A percentile compares a stretch with the other conserved stretches of the same genome.
phyloP scores from a whole-genome alignment of 2,113 vertebrate species.

The Athene cunicularia region DNA sequence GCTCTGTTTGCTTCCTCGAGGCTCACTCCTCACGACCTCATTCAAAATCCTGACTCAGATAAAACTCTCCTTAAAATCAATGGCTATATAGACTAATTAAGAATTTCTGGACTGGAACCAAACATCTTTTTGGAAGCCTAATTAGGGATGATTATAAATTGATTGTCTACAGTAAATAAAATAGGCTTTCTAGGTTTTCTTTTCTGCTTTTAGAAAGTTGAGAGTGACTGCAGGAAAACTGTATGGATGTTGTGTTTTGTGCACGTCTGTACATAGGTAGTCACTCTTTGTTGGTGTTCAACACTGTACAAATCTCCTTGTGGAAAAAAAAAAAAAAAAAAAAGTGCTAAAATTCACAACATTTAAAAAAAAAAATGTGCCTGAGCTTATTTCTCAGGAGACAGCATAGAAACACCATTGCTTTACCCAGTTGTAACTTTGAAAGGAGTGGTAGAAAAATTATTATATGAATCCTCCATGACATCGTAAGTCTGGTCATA shows the following conservation, averaged over 20 bases:
- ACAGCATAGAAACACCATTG: neutral
- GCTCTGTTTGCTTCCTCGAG: neutral
- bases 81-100: neutral
- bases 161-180: neutral
- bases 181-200: neutral
- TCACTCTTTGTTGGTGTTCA: neutral
- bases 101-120: constrained; percentile 8
- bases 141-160: neutral
- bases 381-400: neutral
- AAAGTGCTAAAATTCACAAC: neutral
- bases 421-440: neutral
- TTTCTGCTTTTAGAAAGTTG: neutral
- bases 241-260: neutral
- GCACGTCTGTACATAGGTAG: neutral
- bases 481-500: neutral
- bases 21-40: neutral
- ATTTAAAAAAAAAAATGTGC: neutral
- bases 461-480: neutral
- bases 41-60: neutral
- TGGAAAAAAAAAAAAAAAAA: neutral
- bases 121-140: neutral
- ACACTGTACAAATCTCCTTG: neutral
- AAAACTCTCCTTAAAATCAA: neutral
- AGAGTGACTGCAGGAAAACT: neutral
- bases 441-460: neutral